Evolutionary conservation across 1,140 invertebrate genomes (phyloP).

Genomic region (Zaprionus davidi): DNA sequence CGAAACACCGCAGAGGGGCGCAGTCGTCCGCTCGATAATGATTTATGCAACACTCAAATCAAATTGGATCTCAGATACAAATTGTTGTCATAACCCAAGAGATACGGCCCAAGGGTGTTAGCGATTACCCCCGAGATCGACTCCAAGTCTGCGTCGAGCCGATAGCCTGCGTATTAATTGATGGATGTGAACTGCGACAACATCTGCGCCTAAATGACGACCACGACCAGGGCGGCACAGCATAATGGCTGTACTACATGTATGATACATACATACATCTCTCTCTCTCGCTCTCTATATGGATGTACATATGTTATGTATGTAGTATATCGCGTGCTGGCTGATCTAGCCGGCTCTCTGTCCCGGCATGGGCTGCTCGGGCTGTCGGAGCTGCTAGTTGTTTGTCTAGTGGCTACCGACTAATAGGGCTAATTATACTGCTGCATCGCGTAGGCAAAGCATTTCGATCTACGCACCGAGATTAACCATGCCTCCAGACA

Average conservation of each 20-base stretch:
- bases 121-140: constrained; percentile 11
- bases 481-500: constrained; percentile 56
- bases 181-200: constrained; percentile 31
- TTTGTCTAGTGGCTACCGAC: constrained; percentile 20
- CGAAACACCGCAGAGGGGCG: constrained; percentile 58
- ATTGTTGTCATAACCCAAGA: constrained; percentile 48
- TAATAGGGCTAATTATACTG: constrained; percentile 68
- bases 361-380: background rate
- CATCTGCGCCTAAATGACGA: constrained; percentile 12
- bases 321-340: background rate
- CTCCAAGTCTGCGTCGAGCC: constrained; percentile 13
- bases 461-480: constrained; percentile 51
- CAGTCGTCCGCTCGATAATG: constrained; percentile 51
- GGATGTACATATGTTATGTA: background rate
- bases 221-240: background rate
- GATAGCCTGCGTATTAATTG: constrained; percentile 55
- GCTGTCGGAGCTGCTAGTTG: constrained; percentile 1
- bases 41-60: constrained; percentile 54
- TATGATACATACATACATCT: no score
- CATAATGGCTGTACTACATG: background rate
- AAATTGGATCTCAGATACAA: constrained; percentile 42
- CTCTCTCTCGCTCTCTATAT: background rate
- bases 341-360: constrained; percentile 7
- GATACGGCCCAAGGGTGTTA: constrained; percentile 40
- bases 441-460: constrained; percentile 39